Evolutionary conservation across 2,113 vertebrate species (phyloP).

Genomic region (Poecile atricapillus): DNA sequence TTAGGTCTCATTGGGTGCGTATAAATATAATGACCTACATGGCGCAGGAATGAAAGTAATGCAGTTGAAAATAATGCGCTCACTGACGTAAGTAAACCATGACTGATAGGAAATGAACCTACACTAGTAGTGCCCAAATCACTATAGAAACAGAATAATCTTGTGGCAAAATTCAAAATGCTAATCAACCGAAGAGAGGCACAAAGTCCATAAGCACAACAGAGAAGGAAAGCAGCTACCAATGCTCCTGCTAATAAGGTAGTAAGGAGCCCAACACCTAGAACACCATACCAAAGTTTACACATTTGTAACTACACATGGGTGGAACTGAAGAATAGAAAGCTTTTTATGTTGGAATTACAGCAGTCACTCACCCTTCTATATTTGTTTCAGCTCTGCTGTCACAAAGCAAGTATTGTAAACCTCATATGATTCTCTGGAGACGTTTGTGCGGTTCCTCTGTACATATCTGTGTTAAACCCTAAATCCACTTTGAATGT

Average conservation of each 20-base stretch:
- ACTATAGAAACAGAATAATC: constrained; percentile 30
- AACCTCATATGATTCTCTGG: neutral
- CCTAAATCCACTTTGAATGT: neutral
- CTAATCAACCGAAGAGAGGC: neutral
- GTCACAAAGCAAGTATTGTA: constrained; percentile 2
- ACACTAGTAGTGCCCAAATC: neutral
- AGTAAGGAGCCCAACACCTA: neutral
- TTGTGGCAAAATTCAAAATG: constrained; percentile 24
- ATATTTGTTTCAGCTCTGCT: constrained; percentile 13
- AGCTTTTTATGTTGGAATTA: neutral
- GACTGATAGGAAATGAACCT: constrained; percentile 33
- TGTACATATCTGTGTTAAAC: neutral
- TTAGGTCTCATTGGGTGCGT: constrained; percentile 6
- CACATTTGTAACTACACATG: neutral
- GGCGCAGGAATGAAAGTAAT: constrained; percentile 12
- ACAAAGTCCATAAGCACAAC: neutral
- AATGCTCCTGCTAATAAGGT: neutral
- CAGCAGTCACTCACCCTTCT: constrained; percentile 5
- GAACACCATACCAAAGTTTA: neutral
- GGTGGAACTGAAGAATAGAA: neutral
- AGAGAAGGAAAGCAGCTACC: neutral
- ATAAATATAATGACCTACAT: constrained; percentile 14
- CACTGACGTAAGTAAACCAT: constrained; percentile 21
- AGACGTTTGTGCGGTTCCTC: neutral
- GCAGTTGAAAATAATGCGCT: neutral